Evolutionary conservation across 2,113 vertebrate genomes (phyloP).

Genomic region (Paracanthobrama guichenoti): DNA sequence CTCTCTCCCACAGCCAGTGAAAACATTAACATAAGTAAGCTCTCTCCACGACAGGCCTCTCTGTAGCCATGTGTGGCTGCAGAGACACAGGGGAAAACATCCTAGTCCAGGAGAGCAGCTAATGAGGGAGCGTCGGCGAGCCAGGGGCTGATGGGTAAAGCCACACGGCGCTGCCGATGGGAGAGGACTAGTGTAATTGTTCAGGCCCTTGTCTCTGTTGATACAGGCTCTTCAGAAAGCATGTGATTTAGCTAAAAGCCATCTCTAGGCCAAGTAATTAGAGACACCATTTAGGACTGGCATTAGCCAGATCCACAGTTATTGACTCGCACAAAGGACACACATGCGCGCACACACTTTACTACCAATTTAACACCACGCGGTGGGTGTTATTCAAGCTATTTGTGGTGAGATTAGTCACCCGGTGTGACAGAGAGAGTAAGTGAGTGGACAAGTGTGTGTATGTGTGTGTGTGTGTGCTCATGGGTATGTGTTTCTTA

Average conservation of each 20-base stretch:
- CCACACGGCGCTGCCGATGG: conserved; percentile 69
- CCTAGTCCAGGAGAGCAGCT: conserved; percentile 73
- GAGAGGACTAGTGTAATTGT: conserved; percentile 83
- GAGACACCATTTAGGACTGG: conserved; percentile 76
- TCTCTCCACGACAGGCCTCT: conserved; percentile 47
- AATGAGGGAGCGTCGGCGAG: conserved; percentile 71
- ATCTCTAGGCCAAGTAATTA: conserved; percentile 83
- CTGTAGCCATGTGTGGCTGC: conserved; percentile 48
- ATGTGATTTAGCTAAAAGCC: conserved; percentile 85
- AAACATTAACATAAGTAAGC: conserved; percentile 79
- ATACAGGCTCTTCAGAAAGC: conserved; percentile 81
- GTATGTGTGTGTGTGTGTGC: conserved; percentile 30
- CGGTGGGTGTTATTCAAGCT: conserved; percentile 77
- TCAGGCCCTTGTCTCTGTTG: conserved; percentile 79
- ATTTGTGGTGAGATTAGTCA: conserved; percentile 72
- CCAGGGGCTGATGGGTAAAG: conserved; percentile 75
- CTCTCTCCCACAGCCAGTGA: conserved; percentile 61
- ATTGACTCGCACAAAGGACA: conserved; percentile 56
- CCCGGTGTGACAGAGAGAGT: conserved; percentile 62
- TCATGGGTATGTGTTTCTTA: conserved; percentile 46
- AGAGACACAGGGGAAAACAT: conserved; percentile 70
- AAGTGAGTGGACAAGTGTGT: conserved; percentile 43
- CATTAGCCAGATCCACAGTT: conserved; percentile 68
- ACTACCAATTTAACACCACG: conserved; percentile 60
- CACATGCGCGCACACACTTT: conserved; percentile 46